Base-by-base conservation (phyloP, 2,888 invertebrate genomes). In the Hypomecis punctinalis region DNA sequence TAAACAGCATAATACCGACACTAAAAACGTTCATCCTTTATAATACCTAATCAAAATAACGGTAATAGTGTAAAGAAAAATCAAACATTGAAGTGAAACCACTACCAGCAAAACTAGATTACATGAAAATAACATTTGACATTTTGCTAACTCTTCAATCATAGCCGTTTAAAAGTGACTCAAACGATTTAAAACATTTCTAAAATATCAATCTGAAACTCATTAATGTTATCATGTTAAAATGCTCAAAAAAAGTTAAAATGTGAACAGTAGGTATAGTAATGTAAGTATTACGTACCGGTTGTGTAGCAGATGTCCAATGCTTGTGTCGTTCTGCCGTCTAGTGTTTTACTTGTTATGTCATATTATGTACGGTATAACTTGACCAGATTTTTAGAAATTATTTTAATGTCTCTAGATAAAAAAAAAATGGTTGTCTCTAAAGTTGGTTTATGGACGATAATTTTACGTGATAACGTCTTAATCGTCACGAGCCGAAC, bases 251-350 rank as follows among this genome's bases (percentile, higher is more conserved):
- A 23, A 23, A 23, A 10, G 43, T 10, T 43, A 11, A 43, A 49
- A 53, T 63, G 58, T 58, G 58, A 46, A 37, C n/a, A 42, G 35
- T 56, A 53, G 23, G 23, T 23, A 11, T 64, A 68, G 68, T 67
- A 70, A 37, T 67, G 73, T 72, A 74, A 72, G 72, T 70, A 51
- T 68, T 76, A 76, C 75, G 65, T 76, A 76, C 73, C 75, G 64
- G n/a, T 46, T 53, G 58, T 57, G 58, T 36, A 48, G 70, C 35
- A 48, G 58, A 37, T 53, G 52, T 10, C 57, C 71, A 67, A 68
- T 62, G 66, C 69, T 67, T 70, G 63, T 61, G 61, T 54, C 35
- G 57, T 62, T 35, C 66, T 66, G 66, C 59, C 10, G 59, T 47
- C 48, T 46, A 35, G 55, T 56, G 61, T 61, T 11, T 39, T 56